These are phyloP conservation scores for Pteromalus puparum DNA, from an alignment of 1,140 invertebrate species.

Conservation along the genomic window DNA sequence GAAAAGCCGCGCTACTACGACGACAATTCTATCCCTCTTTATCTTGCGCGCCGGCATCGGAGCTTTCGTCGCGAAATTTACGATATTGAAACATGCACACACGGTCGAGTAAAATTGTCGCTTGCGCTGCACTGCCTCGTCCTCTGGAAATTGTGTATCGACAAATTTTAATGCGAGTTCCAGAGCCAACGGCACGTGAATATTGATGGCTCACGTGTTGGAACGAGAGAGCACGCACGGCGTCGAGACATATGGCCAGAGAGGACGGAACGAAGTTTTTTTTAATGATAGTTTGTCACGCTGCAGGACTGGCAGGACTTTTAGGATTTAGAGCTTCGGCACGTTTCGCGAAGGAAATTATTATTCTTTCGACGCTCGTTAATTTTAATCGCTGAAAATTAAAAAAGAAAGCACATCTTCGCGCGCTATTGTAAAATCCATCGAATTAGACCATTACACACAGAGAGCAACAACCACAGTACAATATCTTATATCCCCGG, in stretches of 20 bases:
- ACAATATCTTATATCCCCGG: slow-evolving; percentile 1
- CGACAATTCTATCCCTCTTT: not conserved
- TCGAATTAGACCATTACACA: slow-evolving; percentile 14
- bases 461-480: not conserved
- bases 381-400: too few relatives aligned
- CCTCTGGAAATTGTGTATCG: slow-evolving; percentile 34
- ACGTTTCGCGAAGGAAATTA: too few relatives aligned
- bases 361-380: too few relatives aligned
- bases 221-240: too few relatives aligned
- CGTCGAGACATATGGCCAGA: not conserved
- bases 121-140: not conserved
- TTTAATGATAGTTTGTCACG: not conserved
- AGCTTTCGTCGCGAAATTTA: slow-evolving; percentile 33
- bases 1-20: not conserved
- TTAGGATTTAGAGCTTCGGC: too few relatives aligned
- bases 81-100: slow-evolving; percentile 34
- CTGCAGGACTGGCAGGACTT: too few relatives aligned
- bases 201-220: slow-evolving; percentile 20
- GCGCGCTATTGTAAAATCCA: too few relatives aligned
- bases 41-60: not conserved
- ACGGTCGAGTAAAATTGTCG: slow-evolving; percentile 25
- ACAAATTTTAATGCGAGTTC: slow-evolving; percentile 29
- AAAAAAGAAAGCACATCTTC: too few relatives aligned
- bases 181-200: not conserved
- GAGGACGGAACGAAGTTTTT: not conserved